Evolutionary conservation across 2,888 invertebrate genomes (phyloP), one percentile per base, ranked within the genome.

Genomic region (Trissoscelio sp.): DNA sequence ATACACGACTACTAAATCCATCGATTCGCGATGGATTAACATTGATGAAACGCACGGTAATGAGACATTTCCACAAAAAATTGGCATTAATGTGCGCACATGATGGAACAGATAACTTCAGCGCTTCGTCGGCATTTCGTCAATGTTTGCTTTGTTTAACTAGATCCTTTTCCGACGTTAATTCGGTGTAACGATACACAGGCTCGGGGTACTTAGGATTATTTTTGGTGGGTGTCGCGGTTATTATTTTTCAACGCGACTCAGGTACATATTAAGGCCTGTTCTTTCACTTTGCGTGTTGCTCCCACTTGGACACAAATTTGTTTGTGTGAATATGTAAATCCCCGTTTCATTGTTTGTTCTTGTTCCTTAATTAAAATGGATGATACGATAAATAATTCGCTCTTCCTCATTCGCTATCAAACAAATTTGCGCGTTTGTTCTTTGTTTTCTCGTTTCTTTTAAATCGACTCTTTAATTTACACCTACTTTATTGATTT

Each of bases 221-320:
- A 84, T 78, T 81, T 83, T 82, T 83, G 83, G 75, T 83, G 77
- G 81, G 74, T 83, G 88, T 88, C 89, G 87, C 87, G 83, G 62
- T 55, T 79, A 77, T 66, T 83, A 55, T 42, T 73, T 78, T 74
- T 60, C 84, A 85, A 72, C 86, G 88, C 89, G 89, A 88, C 89
- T 89, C 89, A 89, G 89, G 89, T 90, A 90, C 89, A 87, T 88
- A 80, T 88, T 88, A 88, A 89, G 89, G 89, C 88, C 89, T 89
- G 86, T 89, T 88, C 85, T 85, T 82, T 74, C 66, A 67, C 66
- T 74, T 81, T 75, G 11, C 44, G 24, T 72, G 53, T 79, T 67
- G 16, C 53, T 37, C 62, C 28, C 28, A 28, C 31, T 55, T 55
- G 66, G 72, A 80, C 80, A 64, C 58, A n/a, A n/a, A 44, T 69